Evolutionary conservation across 2,113 vertebrate genomes (phyloP), one percentile per base, ranked within the genome.

Genomic region (Rafetus swinhoei): DNA sequence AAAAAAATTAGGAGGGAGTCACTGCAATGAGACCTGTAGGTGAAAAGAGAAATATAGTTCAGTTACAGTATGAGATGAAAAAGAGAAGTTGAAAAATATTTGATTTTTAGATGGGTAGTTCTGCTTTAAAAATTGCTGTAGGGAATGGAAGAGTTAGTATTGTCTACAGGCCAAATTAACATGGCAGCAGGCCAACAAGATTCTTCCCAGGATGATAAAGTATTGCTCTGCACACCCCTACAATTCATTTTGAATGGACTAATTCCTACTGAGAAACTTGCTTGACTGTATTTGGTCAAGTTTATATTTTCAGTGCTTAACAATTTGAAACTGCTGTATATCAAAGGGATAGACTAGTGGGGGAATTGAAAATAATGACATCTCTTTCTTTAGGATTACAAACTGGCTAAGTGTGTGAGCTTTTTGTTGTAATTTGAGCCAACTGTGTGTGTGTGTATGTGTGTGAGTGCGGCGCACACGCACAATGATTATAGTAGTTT

Each of bases 311-410:
- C 50, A 79, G 15, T 82, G 32, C 55, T 82, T 84, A 52, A 82
- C 81, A 2, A 65, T 93, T 96, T 96, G 90, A 93, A 96, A 95
- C 35, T 93, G 84, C 39, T 92, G 72, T 94, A 27, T 27, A 94
- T 96, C 91, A 60, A 55, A 89, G 81, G 89, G 60, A 81, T 76
- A 87, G 92, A 74, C 76, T 85, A 82, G n/a, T 57, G 32, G 14
- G 3, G 24, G 13, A 91, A 74, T 45, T 82, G 12, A 72, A 92
- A 94, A 5, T 57, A 90, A 57, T n/a, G 80, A 14, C 16, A 88
- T 89, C 39, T 88, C 39, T 56, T 62, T 52, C 80, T 82, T 50
- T 74, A 62, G 54, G 1, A 0, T 45, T 21, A 1, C 15, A 50
- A 35, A 89, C 6, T 85, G 65, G 62, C 81, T 92, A 6, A 76